phyloP scores from a whole-genome alignment of 1,140 invertebrate genomes.

The Wiebesia pumilae region DNA sequence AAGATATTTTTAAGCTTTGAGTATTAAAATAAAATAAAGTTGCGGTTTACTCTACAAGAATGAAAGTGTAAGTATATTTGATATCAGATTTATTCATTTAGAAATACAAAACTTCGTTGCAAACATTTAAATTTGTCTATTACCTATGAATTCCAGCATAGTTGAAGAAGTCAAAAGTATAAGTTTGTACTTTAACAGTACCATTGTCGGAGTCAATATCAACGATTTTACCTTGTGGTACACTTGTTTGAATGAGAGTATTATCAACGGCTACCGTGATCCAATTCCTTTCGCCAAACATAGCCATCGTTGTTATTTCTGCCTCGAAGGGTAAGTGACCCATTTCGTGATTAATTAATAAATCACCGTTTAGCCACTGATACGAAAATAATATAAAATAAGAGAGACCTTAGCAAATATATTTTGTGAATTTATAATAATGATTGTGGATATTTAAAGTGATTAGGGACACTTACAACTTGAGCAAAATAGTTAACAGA shows the following conservation, averaged over 20 bases:
- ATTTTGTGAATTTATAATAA: not conserved
- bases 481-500: conserved; percentile 91
- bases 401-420: not conserved
- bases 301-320: conserved; percentile 83
- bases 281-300: conserved; percentile 83
- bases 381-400: not conserved
- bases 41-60: too few species aligned
- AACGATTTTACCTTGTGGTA: conserved; percentile 87
- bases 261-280: conserved; percentile 97
- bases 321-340: conserved; percentile 96
- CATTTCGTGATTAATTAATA: conserved; percentile 89
- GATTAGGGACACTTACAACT: conserved; percentile 83
- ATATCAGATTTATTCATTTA: too few species aligned
- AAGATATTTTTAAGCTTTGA: not conserved
- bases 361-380: conserved; percentile 92
- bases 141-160: conserved; percentile 96
- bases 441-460: not conserved
- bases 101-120: not conserved
- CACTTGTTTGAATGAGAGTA: conserved; percentile 85
- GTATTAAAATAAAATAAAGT: not conserved
- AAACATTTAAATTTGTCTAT: not conserved
- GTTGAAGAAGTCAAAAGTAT: conserved; percentile 98
- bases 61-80: not conserved
- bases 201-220: conserved; percentile 80
- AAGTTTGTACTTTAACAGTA: conserved; percentile 83